A percentile compares a stretch with the other conserved stretches of the same genome.
Evolutionary conservation across 1,140 invertebrate genomes (phyloP).

Genomic region (Pseudomyrmex pallidus): DNA sequence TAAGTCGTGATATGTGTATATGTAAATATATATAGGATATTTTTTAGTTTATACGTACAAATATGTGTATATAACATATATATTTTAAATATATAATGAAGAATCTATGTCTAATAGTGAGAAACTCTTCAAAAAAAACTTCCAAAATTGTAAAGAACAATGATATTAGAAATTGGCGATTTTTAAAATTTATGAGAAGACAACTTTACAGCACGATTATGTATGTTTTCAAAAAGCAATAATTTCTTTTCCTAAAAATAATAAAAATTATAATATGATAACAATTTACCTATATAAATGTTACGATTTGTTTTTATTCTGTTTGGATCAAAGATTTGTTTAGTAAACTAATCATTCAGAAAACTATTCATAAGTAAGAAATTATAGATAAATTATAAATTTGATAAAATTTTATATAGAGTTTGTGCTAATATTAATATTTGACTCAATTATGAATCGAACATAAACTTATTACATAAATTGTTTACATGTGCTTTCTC

Average conservation of each 20-base stretch:
- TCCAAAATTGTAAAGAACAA: constrained; percentile 24
- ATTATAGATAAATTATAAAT: background rate
- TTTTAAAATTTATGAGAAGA: too few relatives aligned
- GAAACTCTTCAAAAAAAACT: background rate
- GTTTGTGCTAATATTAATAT: background rate
- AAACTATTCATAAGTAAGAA: background rate
- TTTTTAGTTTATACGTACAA: constrained; percentile 24
- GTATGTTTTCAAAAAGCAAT: too few relatives aligned
- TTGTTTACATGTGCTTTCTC: background rate
- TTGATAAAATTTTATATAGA: background rate
- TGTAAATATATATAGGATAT: constrained; percentile 13
- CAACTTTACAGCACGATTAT: too few relatives aligned
- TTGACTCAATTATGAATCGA: background rate
- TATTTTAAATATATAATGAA: background rate
- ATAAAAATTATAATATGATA: too few relatives aligned
- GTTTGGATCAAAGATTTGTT: too few relatives aligned
- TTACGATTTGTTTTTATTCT: too few relatives aligned
- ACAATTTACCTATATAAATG: too few relatives aligned
- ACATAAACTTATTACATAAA: background rate
- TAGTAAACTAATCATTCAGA: too few relatives aligned
- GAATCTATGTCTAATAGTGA: background rate
- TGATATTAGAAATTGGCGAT: too few relatives aligned
- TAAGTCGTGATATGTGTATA: constrained; percentile 14
- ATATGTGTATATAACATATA: background rate
- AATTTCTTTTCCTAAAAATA: too few relatives aligned